Evolutionary conservation across 1,140 invertebrate genomes (phyloP), one percentile per base, ranked within the genome.

Genomic region (Aplysia californica): DNA sequence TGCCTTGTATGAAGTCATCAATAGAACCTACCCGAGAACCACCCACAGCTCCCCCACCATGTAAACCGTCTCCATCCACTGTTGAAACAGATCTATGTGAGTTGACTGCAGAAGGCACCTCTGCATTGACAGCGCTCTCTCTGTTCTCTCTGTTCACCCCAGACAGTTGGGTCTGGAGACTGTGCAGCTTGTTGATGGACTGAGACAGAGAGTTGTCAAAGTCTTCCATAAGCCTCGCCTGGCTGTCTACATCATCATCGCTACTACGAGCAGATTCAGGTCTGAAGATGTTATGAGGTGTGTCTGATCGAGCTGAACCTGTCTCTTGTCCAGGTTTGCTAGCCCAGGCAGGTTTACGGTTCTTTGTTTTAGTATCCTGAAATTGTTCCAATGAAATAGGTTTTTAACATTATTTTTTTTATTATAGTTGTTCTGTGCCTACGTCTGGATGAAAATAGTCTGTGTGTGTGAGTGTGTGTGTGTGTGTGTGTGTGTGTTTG

Each of bases 261-360:
- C 79, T 86, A 59, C 83, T 87, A 23, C 78, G 76, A n/a, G 81
- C 84, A 69, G 83, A 85, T 44, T 80, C 75, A 39, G 85, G 85
- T 35, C 81, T 76, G 70, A 88, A 88, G 29, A 88, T 83, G 59
- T 86, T 87, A 58, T 88, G 86, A 31, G 82, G 68, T 26, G 66
- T 58, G 23, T 79, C 73, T 74, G 76, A 77, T 59, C 80, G 33
- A 55, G 68, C 69, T 55, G 75, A 35, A 23, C 59, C 44, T 41
- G 41, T 78, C 75, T 65, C 72, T 56, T 65, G 73, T 58, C 36
- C 41, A 50, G 64, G 68, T 21, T 65, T 77, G 59, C 41, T 72
- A 56, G 71, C 55, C 56, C 59, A 81, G 73, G 67, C 65, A 64
- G 68, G 70, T 70, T 77, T 81, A 58, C 55, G 70, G 33, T n/a